Conservation (phyloP, 2,888 invertebrate species). For the Mesochorus sp. region DNA sequence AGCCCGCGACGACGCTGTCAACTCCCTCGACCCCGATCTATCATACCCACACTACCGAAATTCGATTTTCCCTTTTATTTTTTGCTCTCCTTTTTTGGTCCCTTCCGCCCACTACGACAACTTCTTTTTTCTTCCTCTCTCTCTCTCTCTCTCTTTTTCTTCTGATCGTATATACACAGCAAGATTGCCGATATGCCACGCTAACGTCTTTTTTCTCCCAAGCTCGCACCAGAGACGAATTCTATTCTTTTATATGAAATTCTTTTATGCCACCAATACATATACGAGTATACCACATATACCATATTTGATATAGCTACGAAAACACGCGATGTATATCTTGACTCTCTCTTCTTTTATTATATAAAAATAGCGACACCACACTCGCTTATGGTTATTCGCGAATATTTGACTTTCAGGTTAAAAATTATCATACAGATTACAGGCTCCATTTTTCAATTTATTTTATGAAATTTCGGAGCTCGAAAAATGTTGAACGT, state of each 20-base stretch:
- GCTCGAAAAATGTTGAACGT: no score
- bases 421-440: no score
- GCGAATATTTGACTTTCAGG: no score
- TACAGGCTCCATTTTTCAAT: no score
- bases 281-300: not conserved
- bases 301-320: not conserved
- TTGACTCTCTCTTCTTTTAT: conserved; percentile 28
- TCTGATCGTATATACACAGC: conserved; percentile 74
- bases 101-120: conserved; percentile 23
- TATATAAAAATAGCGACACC: no score
- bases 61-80: conserved; percentile 77
- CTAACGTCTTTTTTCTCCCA: not conserved
- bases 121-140: conserved; percentile 1
- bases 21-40: conserved; percentile 78
- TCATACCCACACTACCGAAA: conserved; percentile 74
- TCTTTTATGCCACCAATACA: conserved; percentile 33
- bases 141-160: conserved; percentile 69
- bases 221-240: conserved; percentile 37
- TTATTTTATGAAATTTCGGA: no score
- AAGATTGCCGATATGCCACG: conserved; percentile 68
- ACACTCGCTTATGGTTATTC: no score
- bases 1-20: conserved; percentile 72
- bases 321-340: conserved; percentile 7
- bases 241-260: conserved; percentile 60
- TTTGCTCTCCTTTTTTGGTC: conserved; percentile 68